These are phyloP conservation scores for Torymus tubicola DNA, from an alignment of 2,888 invertebrate species.

Conservation along the genomic window DNA sequence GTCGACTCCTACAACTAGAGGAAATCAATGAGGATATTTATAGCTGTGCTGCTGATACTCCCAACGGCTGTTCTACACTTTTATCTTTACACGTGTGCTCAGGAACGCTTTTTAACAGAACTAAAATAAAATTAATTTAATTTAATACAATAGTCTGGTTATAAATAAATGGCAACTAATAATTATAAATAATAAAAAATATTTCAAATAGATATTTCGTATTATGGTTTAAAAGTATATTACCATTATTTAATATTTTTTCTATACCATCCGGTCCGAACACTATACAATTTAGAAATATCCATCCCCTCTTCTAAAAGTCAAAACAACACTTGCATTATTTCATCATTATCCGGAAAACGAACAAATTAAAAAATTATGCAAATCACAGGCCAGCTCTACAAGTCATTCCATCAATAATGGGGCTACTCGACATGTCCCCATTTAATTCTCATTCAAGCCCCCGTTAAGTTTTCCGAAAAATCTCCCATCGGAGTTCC, in stretches of 20 bases:
- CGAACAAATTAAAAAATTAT: neutral
- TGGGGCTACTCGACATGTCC: neutral
- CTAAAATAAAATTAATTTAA: neutral
- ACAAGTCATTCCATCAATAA: constrained; percentile 28
- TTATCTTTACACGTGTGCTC: no score
- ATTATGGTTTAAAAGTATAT: no score
- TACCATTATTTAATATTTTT: no score
- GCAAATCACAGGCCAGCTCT: neutral
- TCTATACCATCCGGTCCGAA: no score
- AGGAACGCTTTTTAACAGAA: no score
- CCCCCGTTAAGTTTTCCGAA: constrained; percentile 25
- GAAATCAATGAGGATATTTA: no score
- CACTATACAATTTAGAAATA: no score
- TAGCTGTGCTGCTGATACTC: no score
- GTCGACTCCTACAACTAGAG: no score
- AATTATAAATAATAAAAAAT: constrained; percentile 3
- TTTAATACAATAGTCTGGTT: neutral
- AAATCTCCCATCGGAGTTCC: constrained; percentile 38
- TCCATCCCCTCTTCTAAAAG: no score
- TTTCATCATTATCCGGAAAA: neutral
- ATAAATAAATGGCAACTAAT: neutral
- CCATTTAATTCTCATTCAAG: constrained; percentile 41
- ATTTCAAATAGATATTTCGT: neutral
- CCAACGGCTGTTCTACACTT: no score
- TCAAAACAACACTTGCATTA: no score